These are phyloP conservation scores for Tipula lateralis DNA, from an alignment of 2,888 invertebrate species.

Conservation along the genomic window DNA sequence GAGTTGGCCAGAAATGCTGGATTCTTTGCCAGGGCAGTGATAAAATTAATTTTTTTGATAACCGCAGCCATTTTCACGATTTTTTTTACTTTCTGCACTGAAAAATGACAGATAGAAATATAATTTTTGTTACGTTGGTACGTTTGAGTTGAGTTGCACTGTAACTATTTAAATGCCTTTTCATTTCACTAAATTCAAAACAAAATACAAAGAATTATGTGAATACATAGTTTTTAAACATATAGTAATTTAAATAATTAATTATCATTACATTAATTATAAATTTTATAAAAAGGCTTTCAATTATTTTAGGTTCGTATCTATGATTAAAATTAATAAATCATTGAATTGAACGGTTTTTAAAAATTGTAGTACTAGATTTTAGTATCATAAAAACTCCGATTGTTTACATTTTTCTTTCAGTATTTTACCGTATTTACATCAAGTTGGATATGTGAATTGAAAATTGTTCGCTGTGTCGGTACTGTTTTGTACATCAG, in stretches of 20 bases:
- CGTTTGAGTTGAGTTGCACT: neutral
- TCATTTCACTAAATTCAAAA: no score
- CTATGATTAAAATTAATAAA: neutral
- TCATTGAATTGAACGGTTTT: neutral
- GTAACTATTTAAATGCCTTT: neutral
- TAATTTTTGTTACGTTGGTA: neutral
- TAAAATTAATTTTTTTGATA: neutral
- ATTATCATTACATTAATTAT: no score
- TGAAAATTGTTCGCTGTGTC: neutral
- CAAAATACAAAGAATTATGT: no score
- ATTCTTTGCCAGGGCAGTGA: neutral
- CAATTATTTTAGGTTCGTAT: neutral
- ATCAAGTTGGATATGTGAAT: neutral
- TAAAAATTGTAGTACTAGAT: neutral
- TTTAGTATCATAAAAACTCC: neutral
- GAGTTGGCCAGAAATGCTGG: neutral
- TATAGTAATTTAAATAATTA: no score
- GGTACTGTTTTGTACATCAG: neutral
- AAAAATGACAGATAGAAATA: neutral
- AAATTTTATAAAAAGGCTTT: neutral
- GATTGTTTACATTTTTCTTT: neutral
- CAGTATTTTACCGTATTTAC: neutral
- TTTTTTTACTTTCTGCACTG: neutral
- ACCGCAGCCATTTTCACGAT: slow-evolving; percentile 28
- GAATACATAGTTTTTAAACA: no score